Evolutionary conservation across 2,113 vertebrate genomes (phyloP), one percentile per base, ranked within the genome.

Genomic region (Tragulus kanchil): DNA sequence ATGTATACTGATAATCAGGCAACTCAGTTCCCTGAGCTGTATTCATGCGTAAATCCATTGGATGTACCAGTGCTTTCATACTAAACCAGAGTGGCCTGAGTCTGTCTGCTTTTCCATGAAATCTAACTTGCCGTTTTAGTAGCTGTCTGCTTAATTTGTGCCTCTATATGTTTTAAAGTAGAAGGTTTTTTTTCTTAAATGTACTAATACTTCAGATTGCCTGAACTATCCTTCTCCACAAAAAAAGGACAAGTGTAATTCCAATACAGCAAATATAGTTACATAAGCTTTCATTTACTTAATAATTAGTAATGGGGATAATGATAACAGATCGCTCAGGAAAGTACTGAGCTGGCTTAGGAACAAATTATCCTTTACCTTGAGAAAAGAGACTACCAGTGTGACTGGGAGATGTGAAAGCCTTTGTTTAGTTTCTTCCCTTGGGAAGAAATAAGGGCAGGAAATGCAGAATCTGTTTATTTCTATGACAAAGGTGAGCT

Each of bases 91-190:
- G 59, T 56, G 45, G 31, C 45, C 94, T 91, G 50, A 93, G 59
- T 94, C 58, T 96, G 95, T 59, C 73, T 98, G 92, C 69, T 98
- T 96, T 73, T 93, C 85, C 87, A 85, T 97, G 90, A 97, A 96
- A 54, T 25, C 50, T 64, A 97, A 95, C 58, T 89, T 96, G 95
- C 88, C 31, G 8, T 56, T 75, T 96, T 94, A 97, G 81, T 94
- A 95, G 84, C 52, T 94, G 65, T 90, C 54, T 56, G 84, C 77
- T 95, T 89, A 82, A 36, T 96, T 61, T 94, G 73, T 97, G 88
- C 84, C 85, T 96, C 8, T 97, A 65, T 88, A 36, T 96, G 61
- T 97, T 85, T 95, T 90, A 95, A 97, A 96, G 31, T 64, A 82
- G 50, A 84, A 58, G 75, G 61, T 71, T 93, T 78, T 94, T 11